Percentiles rank a stretch among this genome's conserved stretches.
These are phyloP conservation scores for Leucoraja ocellata DNA, from an alignment of 2,797 vertebrate genomes.

Conservation along the genomic window DNA sequence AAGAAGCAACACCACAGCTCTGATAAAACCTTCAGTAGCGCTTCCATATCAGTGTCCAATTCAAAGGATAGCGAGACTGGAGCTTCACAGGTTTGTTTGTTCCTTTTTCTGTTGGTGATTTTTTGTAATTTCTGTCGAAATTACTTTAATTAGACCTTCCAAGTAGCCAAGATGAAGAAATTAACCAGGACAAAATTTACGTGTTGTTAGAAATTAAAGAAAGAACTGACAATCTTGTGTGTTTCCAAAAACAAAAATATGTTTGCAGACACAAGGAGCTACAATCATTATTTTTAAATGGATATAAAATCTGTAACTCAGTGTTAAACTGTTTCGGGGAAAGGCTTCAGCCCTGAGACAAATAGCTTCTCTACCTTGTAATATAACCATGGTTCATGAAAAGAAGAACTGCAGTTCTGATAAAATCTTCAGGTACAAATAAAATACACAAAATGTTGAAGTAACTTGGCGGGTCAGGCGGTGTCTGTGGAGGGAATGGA, in stretches of 20 bases:
- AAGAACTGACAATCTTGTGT: neutral
- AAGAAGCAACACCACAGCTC: constrained; percentile 46
- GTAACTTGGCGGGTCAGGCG: no score
- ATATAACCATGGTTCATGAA: no score
- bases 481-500: no score
- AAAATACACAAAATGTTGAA: no score
- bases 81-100: constrained; percentile 60
- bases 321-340: no score
- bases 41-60: constrained; percentile 45
- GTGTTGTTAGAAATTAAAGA: neutral
- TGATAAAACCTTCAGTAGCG: constrained; percentile 46
- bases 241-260: neutral
- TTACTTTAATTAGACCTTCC: neutral
- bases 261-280: no score
- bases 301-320: no score
- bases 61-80: constrained; percentile 45
- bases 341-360: no score
- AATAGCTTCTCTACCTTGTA: no score
- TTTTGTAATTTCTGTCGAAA: neutral
- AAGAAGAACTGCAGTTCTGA: no score
- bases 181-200: neutral
- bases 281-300: no score
- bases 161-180: neutral
- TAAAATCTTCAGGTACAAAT: no score
- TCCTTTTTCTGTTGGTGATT: neutral